Evolutionary conservation across 2,113 vertebrate genomes (phyloP).

Genomic region (Andinoacara biseriatus): DNA sequence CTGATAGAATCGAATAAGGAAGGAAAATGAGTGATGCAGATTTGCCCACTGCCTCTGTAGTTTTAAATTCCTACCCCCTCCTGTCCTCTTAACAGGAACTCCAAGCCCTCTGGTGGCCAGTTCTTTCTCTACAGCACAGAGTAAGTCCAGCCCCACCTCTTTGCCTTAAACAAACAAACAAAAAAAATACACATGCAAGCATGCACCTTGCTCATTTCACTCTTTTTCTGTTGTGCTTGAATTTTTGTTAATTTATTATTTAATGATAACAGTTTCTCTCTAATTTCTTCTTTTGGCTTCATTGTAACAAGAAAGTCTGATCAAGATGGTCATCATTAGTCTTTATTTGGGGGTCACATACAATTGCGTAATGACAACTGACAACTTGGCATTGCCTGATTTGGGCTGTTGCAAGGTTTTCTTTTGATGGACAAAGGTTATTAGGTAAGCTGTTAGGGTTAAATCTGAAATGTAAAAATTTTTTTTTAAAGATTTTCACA

Average conservation of each 20-base stretch:
- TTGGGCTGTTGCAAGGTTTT: background rate
- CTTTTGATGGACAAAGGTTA: background rate
- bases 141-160: conserved; percentile 79
- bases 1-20: conserved; percentile 19
- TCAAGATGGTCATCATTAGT: background rate
- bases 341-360: background rate
- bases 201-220: conserved; percentile 47
- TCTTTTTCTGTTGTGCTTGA: conserved; percentile 5
- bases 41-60: background rate
- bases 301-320: background rate
- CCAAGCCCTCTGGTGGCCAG: conserved; percentile 88
- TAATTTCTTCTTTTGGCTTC: conserved; percentile 17
- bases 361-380: background rate
- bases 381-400: background rate
- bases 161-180: conserved; percentile 19
- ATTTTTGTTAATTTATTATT: conserved; percentile 30
- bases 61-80: conserved; percentile 11
- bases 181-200: conserved; percentile 33
- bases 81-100: conserved; percentile 84
- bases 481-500: background rate
- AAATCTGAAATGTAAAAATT: background rate
- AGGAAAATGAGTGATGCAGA: background rate
- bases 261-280: conserved; percentile 25
- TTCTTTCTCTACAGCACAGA: conserved; percentile 86
- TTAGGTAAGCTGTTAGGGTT: background rate